phyloP scores from a whole-genome alignment of 1,140 invertebrate species.

The Nasonia longicornis region DNA sequence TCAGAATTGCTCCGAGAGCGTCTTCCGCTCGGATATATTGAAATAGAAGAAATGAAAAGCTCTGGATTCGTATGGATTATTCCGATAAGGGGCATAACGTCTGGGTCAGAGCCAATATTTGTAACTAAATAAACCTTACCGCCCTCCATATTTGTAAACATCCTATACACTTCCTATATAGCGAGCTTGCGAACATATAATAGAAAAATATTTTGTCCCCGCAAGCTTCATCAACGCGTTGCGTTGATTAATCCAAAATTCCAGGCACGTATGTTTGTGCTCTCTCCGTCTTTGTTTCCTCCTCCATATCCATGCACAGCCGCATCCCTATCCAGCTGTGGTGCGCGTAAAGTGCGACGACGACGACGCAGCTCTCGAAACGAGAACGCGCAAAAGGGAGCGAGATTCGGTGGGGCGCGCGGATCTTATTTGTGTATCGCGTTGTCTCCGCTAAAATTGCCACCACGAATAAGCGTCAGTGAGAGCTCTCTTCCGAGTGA shows the following conservation, averaged over 20 bases:
- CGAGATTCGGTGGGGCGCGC: neutral
- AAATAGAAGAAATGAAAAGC: neutral
- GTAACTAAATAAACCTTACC: neutral
- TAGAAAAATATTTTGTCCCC: no score
- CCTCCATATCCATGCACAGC: no score
- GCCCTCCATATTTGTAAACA: no score
- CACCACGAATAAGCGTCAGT: neutral
- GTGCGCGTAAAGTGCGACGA: no score
- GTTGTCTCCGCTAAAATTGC: slow-evolving; percentile 20
- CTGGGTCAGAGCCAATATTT: neutral
- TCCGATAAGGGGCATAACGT: neutral
- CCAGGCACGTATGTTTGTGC: no score
- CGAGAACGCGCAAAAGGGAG: neutral
- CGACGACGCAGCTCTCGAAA: neutral
- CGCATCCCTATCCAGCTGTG: no score
- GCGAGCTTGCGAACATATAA: no score
- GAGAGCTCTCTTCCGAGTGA: neutral
- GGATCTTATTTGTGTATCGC: neutral
- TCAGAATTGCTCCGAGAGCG: neutral
- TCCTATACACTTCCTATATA: neutral
- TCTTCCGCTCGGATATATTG: neutral
- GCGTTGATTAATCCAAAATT: neutral
- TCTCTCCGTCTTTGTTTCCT: no score
- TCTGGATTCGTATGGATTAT: neutral
- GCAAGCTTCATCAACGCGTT: neutral